phyloP scores from a whole-genome alignment of 1,140 invertebrate genomes.

The Leptinotarsa undecemlineata region DNA sequence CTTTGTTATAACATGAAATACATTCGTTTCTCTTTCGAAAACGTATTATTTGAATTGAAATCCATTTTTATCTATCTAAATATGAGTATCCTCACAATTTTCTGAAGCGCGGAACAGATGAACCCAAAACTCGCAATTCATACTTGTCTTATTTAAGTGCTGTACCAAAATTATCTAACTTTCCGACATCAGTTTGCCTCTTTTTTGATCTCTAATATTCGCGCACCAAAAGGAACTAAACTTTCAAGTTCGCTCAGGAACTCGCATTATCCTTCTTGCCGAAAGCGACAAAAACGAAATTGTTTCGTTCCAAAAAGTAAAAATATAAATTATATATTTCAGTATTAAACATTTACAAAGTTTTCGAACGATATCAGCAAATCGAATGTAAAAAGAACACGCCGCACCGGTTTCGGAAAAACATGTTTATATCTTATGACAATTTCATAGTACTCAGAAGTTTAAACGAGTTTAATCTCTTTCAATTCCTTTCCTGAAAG shows the following conservation, averaged over 20 bases:
- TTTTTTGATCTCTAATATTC: background rate
- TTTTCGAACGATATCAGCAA: background rate
- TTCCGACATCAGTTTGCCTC: background rate
- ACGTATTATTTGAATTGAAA: no score
- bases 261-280: background rate
- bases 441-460: constrained; percentile 3
- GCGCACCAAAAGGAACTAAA: background rate
- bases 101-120: background rate
- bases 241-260: background rate
- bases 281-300: constrained; percentile 4
- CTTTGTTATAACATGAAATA: no score
- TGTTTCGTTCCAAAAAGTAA: constrained; percentile 15
- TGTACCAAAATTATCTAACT: background rate
- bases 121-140: background rate
- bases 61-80: no score
- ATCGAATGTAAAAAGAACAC: background rate
- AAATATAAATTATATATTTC: constrained; percentile 12
- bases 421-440: constrained; percentile 17
- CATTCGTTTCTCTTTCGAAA: no score
- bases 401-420: background rate
- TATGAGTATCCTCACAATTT: no score
- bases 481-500: background rate
- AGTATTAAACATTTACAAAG: constrained; percentile 9
- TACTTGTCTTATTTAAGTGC: background rate
- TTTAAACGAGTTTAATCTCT: constrained; percentile 16